These are phyloP conservation scores for Gephyroberyx darwinii DNA, from an alignment of 2,797 vertebrate species.

Conservation along the genomic window DNA sequence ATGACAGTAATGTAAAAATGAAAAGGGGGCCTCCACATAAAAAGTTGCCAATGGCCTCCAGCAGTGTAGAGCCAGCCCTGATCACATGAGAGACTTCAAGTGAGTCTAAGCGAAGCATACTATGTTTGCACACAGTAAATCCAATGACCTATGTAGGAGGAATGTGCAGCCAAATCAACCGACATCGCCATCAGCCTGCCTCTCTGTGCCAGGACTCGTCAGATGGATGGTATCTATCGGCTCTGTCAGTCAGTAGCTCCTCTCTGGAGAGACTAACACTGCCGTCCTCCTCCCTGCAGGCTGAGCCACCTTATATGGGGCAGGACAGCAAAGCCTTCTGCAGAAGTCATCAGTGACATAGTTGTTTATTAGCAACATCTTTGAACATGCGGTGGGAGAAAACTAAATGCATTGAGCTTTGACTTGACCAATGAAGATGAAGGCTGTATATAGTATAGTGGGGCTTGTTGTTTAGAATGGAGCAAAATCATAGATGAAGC, in stretches of 20 bases:
- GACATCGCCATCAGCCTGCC: neutral
- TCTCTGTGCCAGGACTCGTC: conserved; percentile 1
- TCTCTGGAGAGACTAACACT: neutral
- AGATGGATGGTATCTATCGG: neutral
- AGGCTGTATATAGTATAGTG: too few relatives aligned
- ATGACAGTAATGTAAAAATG: too few relatives aligned
- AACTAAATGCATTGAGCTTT: too few relatives aligned
- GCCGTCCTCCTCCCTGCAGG: neutral
- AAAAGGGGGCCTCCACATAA: too few relatives aligned
- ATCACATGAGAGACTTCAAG: neutral
- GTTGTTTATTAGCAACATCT: neutral
- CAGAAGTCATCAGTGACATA: conserved; percentile 1
- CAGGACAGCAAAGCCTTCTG: neutral
- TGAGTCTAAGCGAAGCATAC: neutral
- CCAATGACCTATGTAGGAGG: conserved; percentile 6
- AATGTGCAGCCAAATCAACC: conserved; percentile 13
- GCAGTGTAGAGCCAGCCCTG: too few relatives aligned
- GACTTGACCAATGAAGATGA: too few relatives aligned
- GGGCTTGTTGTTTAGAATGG: neutral
- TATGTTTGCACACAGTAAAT: conserved; percentile 8
- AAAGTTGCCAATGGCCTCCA: too few relatives aligned
- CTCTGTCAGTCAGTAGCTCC: neutral
- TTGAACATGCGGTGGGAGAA: neutral
- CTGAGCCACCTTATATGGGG: neutral
- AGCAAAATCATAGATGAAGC: neutral